Evolutionary conservation across 1,140 invertebrate genomes (phyloP).

Genomic region (Drosophila prosaltans): DNA sequence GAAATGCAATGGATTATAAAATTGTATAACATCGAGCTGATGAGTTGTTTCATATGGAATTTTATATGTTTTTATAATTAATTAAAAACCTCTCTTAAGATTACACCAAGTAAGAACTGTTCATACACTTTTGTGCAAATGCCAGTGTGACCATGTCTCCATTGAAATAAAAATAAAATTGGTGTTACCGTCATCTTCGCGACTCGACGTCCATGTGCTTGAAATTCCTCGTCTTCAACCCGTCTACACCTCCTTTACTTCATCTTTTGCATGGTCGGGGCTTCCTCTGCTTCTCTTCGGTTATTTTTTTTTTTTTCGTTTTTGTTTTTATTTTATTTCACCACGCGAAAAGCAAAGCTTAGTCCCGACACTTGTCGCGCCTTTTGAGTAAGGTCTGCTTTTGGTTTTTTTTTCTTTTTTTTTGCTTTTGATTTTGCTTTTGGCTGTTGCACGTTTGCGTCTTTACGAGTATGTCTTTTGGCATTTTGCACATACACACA

Average conservation of each 20-base stretch:
- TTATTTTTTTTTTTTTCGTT: neutral
- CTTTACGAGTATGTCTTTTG: slow-evolving; percentile 34
- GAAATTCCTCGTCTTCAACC: neutral
- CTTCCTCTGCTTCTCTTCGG: slow-evolving; percentile 33
- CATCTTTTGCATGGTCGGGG: slow-evolving; percentile 50
- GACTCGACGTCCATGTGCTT: neutral
- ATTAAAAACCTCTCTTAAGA: too few relatives aligned
- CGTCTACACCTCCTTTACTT: neutral
- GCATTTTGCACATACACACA: slow-evolving; percentile 16
- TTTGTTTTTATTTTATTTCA: slow-evolving; percentile 32
- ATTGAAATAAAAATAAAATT: neutral
- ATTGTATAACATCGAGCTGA: neutral
- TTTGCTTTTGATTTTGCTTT: slow-evolving; percentile 14
- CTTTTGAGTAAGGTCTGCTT: slow-evolving; percentile 34
- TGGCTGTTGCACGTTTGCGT: slow-evolving; percentile 31
- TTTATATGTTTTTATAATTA: too few relatives aligned
- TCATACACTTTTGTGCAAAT: too few relatives aligned
- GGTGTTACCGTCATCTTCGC: slow-evolving; percentile 8
- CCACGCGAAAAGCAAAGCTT: slow-evolving; percentile 47
- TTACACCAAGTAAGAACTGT: too few relatives aligned
- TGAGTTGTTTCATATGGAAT: too few relatives aligned
- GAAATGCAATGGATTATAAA: neutral
- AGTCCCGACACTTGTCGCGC: slow-evolving; percentile 55
- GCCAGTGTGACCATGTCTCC: neutral
- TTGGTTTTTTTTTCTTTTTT: neutral